Base-by-base conservation (phyloP, 2,797 vertebrate species). In the Tauraco hartlaubi region DNA sequence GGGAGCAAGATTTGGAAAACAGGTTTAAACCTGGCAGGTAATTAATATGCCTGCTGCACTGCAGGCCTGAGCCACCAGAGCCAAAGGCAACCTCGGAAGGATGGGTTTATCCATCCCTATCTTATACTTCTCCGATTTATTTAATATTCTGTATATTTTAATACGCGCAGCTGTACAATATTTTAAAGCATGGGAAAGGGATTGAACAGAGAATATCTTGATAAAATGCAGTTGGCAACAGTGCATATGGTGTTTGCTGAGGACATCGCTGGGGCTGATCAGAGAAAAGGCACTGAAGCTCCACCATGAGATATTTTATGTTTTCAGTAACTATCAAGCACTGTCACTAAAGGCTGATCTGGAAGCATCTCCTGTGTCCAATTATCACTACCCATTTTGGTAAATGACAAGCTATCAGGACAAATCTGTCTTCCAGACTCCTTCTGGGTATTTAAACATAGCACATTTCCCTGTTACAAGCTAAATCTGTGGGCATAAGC, bases 341-440 rank as follows among this genome's bases (percentile, higher is more conserved):
- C 87, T 80, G 87, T 89, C 96, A 90, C 71, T 88, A 84, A 92
- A 88, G 64, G 67, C 72, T 96, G 94, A 96, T 97, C 95, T 96
- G 93, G 94, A 93, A 96, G 93, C n/a, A 15, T 95, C 97, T 98
- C 97, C 76, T 62, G 54, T 96, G 97, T 94, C 96, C 96, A 97
- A 97, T 98, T 98, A 97, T 97, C 96, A 96, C 96, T 94, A 96
- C 69, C 66, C 96, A 92, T 97, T 96, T 97, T 91, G 95, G 84
- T 97, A 97, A 97, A 86, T 96, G 97, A 97, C 97, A 97, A 96
- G 92, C 44, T 87, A 96, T 90, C 96, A 96, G 96, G 94, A 74
- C 94, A 97, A 96, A 94, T 97, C 91, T 97, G 94, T 95, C 94
- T 97, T 95, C 77, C 62, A 95, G 90, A 94, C 68, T 94, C 86